Evolutionary conservation across 2,888 invertebrate genomes (phyloP).

Genomic region (Epirrita christyi): DNA sequence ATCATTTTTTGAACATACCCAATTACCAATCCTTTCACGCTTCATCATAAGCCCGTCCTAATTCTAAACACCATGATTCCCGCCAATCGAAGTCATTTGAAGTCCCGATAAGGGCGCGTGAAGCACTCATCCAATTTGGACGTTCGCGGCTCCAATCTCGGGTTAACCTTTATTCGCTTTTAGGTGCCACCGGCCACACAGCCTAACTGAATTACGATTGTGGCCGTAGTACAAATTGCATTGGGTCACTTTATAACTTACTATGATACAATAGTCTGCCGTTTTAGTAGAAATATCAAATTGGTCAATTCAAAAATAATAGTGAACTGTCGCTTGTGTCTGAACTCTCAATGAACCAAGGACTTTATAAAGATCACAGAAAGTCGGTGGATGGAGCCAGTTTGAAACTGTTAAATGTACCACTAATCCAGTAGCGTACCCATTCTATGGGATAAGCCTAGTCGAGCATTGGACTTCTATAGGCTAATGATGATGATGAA

Average conservation of each 20-base stretch:
- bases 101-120: slow-evolving; percentile 48
- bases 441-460: no score
- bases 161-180: slow-evolving; percentile 44
- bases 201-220: slow-evolving; percentile 24
- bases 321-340: not conserved
- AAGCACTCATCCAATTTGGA: slow-evolving; percentile 51
- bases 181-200: slow-evolving; percentile 31
- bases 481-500: no score
- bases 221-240: slow-evolving; percentile 31
- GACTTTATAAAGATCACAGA: no score
- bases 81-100: slow-evolving; percentile 37
- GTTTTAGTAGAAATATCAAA: no score
- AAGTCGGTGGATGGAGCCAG: no score
- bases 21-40: slow-evolving; percentile 31
- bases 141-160: slow-evolving; percentile 46
- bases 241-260: slow-evolving; percentile 14
- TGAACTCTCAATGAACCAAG: no score
- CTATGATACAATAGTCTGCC: not conserved
- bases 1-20: slow-evolving; percentile 10
- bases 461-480: no score
- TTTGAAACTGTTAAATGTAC: no score
- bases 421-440: no score
- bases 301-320: not conserved
- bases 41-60: slow-evolving; percentile 21
- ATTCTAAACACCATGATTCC: slow-evolving; percentile 44